phyloP scores from a whole-genome alignment of 2,113 vertebrate genomes.

The Chaenogobius annularis region DNA sequence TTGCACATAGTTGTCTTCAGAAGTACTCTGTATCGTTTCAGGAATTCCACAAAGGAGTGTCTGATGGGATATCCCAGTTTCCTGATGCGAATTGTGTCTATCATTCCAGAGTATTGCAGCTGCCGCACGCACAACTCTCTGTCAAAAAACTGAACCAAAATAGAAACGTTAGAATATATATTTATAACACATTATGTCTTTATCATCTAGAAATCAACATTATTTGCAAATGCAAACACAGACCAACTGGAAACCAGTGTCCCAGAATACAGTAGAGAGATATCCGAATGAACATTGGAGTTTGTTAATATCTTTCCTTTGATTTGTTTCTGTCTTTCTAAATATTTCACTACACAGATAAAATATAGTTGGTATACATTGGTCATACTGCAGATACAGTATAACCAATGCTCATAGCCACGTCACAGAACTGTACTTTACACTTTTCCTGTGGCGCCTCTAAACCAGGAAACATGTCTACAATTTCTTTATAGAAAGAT shows the following conservation, averaged over 20 bases:
- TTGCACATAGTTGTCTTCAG: conserved; percentile 67
- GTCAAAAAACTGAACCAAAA: conserved; percentile 79
- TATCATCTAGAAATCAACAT: not conserved
- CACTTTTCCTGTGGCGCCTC: not conserved
- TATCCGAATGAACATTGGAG: too few species aligned
- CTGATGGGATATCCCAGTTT: conserved; percentile 87
- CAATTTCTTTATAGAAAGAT: not conserved
- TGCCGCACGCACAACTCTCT: conserved; percentile 86
- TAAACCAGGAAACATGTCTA: conserved; percentile 13
- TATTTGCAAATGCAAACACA: not conserved
- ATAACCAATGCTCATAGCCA: not conserved
- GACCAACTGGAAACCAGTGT: not conserved
- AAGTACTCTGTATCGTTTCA: conserved; percentile 80
- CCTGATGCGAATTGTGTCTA: conserved; percentile 90
- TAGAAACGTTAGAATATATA: not conserved
- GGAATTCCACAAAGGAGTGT: conserved; percentile 85
- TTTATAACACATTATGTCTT: not conserved
- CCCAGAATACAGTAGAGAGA: too few species aligned
- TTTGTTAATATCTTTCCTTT: not conserved
- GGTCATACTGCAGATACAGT: not conserved
- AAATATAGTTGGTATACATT: too few species aligned
- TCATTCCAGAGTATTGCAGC: conserved; percentile 89
- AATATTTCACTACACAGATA: not conserved
- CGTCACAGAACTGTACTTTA: conserved; percentile 6
- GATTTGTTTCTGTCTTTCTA: not conserved